Evolutionary conservation across 1,140 invertebrate species (phyloP).

Genomic region (Lysiphlebus fabarum): DNA sequence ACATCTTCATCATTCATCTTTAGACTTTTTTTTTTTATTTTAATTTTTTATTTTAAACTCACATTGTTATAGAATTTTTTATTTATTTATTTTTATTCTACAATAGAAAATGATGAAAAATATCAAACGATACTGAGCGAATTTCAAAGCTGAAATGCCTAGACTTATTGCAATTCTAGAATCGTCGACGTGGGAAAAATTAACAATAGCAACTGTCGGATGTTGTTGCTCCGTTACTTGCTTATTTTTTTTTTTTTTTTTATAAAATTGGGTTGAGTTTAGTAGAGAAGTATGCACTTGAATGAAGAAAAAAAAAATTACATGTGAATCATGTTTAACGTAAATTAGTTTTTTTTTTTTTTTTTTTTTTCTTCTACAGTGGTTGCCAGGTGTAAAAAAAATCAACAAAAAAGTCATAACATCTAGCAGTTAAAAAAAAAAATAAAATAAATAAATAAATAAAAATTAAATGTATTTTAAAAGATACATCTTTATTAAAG

Average conservation of each 20-base stretch:
- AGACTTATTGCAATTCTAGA: slow-evolving; percentile 21
- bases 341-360: too few species aligned
- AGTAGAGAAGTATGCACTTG: too few species aligned
- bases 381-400: too few species aligned
- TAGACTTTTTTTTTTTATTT: neutral
- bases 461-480: too few species aligned
- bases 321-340: too few species aligned
- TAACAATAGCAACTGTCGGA: too few species aligned
- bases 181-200: slow-evolving; percentile 8
- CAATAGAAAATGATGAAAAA: neutral
- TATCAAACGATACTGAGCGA: neutral
- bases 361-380: too few species aligned
- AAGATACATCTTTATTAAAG: too few species aligned
- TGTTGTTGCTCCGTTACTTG: slow-evolving; percentile 4
- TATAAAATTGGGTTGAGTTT: neutral
- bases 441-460: too few species aligned
- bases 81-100: neutral
- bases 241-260: neutral
- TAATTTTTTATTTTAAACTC: slow-evolving; percentile 7
- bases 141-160: slow-evolving; percentile 1
- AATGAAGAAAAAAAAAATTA: too few species aligned
- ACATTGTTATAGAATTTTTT: slow-evolving; percentile 5
- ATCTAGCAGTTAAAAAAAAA: too few species aligned
- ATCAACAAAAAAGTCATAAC: too few species aligned
- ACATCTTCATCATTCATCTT: neutral